Percentiles rank a stretch among this genome's conserved stretches.
Conservation (phyloP, 1,140 invertebrate genomes). For the Drosophila burlai region DNA sequence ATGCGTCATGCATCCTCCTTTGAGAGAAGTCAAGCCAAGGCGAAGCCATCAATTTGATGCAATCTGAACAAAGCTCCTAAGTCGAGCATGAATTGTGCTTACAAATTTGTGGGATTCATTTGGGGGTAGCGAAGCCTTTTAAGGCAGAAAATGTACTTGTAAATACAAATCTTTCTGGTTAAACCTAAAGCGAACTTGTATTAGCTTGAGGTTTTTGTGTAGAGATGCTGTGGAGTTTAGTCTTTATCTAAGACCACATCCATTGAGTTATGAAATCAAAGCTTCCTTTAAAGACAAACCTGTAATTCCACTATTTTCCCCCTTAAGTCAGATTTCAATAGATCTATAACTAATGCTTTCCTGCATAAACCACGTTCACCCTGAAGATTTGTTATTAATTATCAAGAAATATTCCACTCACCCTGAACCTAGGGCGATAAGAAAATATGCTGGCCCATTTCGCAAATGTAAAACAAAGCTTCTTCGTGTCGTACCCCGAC, state of each 20-base stretch:
- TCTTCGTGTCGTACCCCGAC: neutral
- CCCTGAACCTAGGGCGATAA: constrained; percentile 13
- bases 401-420: constrained; percentile 7
- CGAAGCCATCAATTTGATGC: constrained; percentile 18
- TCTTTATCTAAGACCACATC: too few species aligned
- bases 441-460: constrained; percentile 8
- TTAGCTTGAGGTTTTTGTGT: too few species aligned
- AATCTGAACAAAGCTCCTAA: constrained; percentile 31
- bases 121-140: neutral
- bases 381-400: constrained; percentile 11
- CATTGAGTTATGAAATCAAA: too few species aligned
- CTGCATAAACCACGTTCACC: neutral
- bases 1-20: constrained; percentile 15
- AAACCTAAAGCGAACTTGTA: neutral
- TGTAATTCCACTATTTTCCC: neutral
- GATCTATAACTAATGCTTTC: neutral
- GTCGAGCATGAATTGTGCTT: constrained; percentile 15
- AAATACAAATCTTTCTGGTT: neutral
- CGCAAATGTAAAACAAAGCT: constrained; percentile 8
- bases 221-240: neutral
- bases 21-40: neutral
- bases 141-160: neutral
- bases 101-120: constrained; percentile 3
- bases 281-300: too few species aligned
- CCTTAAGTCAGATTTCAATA: neutral